Evolutionary conservation across 2,797 vertebrate genomes (phyloP).

Genomic region (Mormyrops attenuatus): DNA sequence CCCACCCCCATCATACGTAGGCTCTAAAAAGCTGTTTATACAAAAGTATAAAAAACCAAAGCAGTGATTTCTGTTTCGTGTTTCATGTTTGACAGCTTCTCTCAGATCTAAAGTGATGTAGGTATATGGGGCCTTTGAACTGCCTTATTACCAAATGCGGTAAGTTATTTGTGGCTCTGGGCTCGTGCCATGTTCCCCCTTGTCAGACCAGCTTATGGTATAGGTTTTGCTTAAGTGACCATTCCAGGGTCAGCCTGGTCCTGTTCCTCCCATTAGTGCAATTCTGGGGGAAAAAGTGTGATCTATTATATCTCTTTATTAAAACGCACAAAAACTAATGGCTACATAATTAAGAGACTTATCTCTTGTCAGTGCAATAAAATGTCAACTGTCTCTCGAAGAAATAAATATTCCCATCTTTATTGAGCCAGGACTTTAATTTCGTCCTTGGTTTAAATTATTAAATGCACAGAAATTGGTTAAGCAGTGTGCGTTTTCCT

Average conservation of each 20-base stretch:
- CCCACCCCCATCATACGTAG: neutral
- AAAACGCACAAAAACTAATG: constrained; percentile 57
- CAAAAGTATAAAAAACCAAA: neutral
- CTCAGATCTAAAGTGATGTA: neutral
- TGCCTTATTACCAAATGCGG: neutral
- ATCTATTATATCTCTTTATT: constrained; percentile 60
- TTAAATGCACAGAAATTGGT: constrained; percentile 74
- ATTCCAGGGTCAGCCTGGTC: constrained; percentile 50
- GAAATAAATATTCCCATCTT: constrained; percentile 66
- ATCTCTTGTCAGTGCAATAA: constrained; percentile 58
- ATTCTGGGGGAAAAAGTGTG: constrained; percentile 39
- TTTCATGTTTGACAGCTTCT: neutral
- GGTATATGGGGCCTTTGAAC: neutral
- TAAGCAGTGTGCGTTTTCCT: constrained; percentile 69
- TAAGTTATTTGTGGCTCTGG: neutral
- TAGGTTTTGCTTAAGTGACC: constrained; percentile 9
- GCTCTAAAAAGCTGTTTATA: neutral
- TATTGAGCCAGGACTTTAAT: constrained; percentile 56
- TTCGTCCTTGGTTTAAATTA: constrained; percentile 73
- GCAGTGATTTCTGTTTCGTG: neutral
- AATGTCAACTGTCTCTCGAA: constrained; percentile 56
- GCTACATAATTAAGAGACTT: constrained; percentile 48
- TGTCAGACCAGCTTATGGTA: neutral
- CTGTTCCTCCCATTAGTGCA: constrained; percentile 49
- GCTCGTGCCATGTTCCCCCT: neutral